Conservation (phyloP, 2,113 vertebrate genomes). For the Phalacrocorax carbo region DNA sequence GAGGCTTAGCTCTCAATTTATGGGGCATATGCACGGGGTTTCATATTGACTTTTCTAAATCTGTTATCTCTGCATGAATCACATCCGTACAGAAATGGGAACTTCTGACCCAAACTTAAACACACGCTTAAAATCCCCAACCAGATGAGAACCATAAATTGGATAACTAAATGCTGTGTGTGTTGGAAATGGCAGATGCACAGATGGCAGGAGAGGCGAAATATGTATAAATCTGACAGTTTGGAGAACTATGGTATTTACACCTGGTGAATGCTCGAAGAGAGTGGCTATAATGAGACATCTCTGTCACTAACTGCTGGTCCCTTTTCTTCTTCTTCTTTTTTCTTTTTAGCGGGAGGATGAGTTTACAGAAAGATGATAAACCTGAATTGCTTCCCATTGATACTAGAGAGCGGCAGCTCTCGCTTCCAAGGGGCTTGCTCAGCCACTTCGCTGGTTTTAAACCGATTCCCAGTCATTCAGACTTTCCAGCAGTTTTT, state of each 20-base stretch:
- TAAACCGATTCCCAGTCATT: not conserved
- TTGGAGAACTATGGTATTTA: not conserved
- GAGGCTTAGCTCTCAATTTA: not conserved
- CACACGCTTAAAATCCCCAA: not conserved
- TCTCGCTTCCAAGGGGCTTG: not conserved
- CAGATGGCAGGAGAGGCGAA: not conserved
- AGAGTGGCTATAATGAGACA: not conserved
- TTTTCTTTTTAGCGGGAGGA: too few species aligned
- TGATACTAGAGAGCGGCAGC: not conserved
- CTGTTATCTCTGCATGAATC: not conserved
- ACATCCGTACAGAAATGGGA: not conserved
- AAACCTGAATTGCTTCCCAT: not conserved
- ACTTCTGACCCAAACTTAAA: not conserved
- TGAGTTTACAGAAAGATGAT: not conserved
- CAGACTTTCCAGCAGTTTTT: not conserved
- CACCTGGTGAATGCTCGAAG: not conserved
- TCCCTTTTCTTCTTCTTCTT: not conserved
- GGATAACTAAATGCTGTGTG: not conserved
- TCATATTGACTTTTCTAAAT: not conserved
- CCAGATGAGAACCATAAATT: not conserved
- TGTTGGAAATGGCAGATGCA: not conserved
- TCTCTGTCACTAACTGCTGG: not conserved
- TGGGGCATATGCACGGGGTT: not conserved
- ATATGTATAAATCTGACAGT: not conserved
- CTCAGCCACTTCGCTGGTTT: not conserved